Evolutionary conservation across 1,140 invertebrate genomes (phyloP), one percentile per base, ranked within the genome.

Genomic region (Archivesica marissinica): DNA sequence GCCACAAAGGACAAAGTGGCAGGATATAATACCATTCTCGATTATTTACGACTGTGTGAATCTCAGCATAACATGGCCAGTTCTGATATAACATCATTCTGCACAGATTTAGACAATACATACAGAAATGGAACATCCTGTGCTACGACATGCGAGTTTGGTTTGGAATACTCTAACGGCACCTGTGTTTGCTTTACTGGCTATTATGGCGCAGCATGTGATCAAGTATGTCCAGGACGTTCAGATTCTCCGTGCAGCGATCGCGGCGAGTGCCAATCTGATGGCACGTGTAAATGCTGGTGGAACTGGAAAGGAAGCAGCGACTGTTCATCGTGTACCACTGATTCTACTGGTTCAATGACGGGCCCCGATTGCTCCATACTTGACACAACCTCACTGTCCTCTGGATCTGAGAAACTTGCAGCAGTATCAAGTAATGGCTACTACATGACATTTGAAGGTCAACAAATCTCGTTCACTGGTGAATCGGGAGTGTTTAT

Each of bases 271-370:
- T 90, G 89, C 56, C 20, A 54, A 6, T 17, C 28, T 2, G 56
- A 85, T 79, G 88, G 86, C 17, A 83, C 33, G 28, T 90, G 89
- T 72, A 66, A 75, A 20, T 90, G 89, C 64, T 64, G 61, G 39
- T 84, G 72, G 54, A 90, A 90, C 78, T 90, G 89, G 89, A 64
- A 79, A 66, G 87, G 89, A 17, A 70, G 66, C 33, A 25, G 25
- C 28, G 66, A 81, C 39, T 90, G 89, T 75, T 66, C 44, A 7
- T 15, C 2, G 15, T 90, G 89, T 47, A 38, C 39, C 52, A 39
- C 64, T 0, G 66, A 74, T 28, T 56, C 66, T 17, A 41, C 59
- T n/a, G 39, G 30, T 1, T 7, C 6, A 2, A 72, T 82, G 84
- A 54, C 52, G 6, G 88, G 87, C 15, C 80, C 76, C 25, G 85